Percentiles rank a stretch among this genome's conserved stretches.
Conservation (phyloP, 2,888 invertebrate genomes). For the Hoplodrina blanda region DNA sequence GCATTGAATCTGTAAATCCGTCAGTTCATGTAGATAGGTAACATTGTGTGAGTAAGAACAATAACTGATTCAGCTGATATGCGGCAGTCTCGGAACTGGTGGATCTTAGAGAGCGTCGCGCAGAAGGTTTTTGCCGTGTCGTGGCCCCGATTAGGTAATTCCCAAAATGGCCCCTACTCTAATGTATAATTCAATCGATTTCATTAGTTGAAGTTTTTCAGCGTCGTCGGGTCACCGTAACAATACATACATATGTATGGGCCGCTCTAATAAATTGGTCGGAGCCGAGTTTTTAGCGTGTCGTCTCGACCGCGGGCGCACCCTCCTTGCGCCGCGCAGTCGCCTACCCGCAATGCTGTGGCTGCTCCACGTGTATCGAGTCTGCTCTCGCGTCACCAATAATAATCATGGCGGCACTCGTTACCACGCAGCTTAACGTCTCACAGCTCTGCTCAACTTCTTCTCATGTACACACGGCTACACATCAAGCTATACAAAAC, state of each 20-base stretch:
- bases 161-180: conserved; percentile 80
- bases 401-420: conserved; percentile 13
- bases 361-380: neutral
- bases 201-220: conserved; percentile 85
- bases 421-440: neutral
- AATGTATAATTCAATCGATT: conserved; percentile 88
- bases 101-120: conserved; percentile 15
- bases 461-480: no score
- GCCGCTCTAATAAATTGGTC: conserved; percentile 83
- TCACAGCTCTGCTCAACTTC: no score
- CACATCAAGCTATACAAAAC: no score
- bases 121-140: conserved; percentile 68
- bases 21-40: neutral
- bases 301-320: conserved; percentile 28
- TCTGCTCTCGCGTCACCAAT: conserved; percentile 7
- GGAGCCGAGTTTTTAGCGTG: conserved; percentile 68
- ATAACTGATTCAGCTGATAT: conserved; percentile 33
- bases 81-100: conserved; percentile 31
- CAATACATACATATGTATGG: conserved; percentile 85
- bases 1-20: no score
- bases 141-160: conserved; percentile 69
- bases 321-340: conserved; percentile 2
- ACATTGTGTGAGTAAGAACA: conserved; percentile 27
- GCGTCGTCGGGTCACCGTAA: conserved; percentile 73
- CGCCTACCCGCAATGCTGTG: neutral